Conservation (phyloP, 2,888 invertebrate species). For the Nomada fucata region DNA sequence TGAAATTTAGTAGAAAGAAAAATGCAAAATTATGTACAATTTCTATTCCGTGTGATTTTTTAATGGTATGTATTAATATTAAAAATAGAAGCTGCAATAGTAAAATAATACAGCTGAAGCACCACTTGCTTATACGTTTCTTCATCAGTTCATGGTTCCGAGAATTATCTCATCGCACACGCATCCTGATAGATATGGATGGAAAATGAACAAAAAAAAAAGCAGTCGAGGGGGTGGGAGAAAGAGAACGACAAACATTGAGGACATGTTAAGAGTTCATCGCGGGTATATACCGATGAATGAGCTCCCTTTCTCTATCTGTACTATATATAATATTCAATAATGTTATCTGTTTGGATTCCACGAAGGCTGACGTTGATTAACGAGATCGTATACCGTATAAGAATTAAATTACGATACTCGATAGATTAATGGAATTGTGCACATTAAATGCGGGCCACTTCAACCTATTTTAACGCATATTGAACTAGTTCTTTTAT, state of each 20-base stretch:
- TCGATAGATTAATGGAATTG: neutral
- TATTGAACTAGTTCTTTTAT: too few species aligned
- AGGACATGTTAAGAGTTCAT: conserved; percentile 68
- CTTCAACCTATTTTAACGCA: neutral
- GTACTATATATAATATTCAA: conserved; percentile 6
- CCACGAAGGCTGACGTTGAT: neutral
- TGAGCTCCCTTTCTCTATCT: conserved; percentile 46
- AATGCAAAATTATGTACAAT: neutral
- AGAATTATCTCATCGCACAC: conserved; percentile 69
- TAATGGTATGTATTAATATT: neutral
- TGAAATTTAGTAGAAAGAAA: too few species aligned
- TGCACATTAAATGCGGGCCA: neutral
- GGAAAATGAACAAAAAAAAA: conserved; percentile 46
- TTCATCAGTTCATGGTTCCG: conserved; percentile 40
- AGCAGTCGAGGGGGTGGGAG: conserved; percentile 16
- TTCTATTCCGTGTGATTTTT: neutral
- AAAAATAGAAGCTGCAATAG: neutral
- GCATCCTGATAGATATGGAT: conserved; percentile 70
- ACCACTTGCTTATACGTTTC: conserved; percentile 24
- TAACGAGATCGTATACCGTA: conserved; percentile 1
- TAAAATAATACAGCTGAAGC: conserved; percentile 43
- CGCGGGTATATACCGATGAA: conserved; percentile 57
- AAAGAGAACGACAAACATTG: conserved; percentile 47
- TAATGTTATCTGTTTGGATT: conserved; percentile 28
- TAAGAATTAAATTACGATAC: neutral